phyloP scores from a whole-genome alignment of 2,113 vertebrate species.

The Datnioides undecimradiatus region DNA sequence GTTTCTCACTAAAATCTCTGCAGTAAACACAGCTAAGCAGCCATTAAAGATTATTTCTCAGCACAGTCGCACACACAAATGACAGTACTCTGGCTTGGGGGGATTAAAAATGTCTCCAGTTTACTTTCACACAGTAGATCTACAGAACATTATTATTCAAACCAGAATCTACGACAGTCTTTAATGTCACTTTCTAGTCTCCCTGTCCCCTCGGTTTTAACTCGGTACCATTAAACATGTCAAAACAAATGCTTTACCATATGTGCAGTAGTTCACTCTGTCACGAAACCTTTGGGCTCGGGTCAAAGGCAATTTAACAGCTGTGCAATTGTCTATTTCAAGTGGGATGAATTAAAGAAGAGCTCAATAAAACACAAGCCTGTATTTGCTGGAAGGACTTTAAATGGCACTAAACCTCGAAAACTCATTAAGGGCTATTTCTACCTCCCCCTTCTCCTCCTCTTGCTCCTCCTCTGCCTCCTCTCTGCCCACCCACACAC shows the following conservation, averaged over 20 bases:
- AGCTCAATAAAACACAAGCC: constrained; percentile 39
- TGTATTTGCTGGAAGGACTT: constrained; percentile 38
- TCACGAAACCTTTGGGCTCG: constrained; percentile 27
- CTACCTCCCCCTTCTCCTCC: constrained; percentile 9
- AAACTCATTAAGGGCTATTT: constrained; percentile 61
- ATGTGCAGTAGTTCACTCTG: constrained; percentile 13
- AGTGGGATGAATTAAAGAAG: constrained; percentile 34
- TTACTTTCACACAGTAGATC: constrained; percentile 3
- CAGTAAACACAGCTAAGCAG: constrained; percentile 16
- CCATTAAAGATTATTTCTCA: constrained; percentile 14
- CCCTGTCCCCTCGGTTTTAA: background rate
- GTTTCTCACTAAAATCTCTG: too few species aligned
- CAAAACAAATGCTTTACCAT: constrained; percentile 33
- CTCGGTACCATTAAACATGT: constrained; percentile 17
- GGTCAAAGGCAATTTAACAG: constrained; percentile 36
- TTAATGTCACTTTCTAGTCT: constrained; percentile 17
- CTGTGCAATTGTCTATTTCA: constrained; percentile 30
- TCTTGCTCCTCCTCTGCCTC: constrained; percentile 13
- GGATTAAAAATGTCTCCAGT: constrained; percentile 31
- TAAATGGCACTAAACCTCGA: constrained; percentile 49
- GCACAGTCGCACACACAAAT: constrained; percentile 16
- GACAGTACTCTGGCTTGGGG: background rate
- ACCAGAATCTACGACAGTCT: background rate
- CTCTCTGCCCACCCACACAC: constrained; percentile 42
- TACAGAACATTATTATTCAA: constrained; percentile 26